These are phyloP conservation scores for Chionomys nivalis DNA, from an alignment of 2,113 vertebrate species.

Conservation along the genomic window DNA sequence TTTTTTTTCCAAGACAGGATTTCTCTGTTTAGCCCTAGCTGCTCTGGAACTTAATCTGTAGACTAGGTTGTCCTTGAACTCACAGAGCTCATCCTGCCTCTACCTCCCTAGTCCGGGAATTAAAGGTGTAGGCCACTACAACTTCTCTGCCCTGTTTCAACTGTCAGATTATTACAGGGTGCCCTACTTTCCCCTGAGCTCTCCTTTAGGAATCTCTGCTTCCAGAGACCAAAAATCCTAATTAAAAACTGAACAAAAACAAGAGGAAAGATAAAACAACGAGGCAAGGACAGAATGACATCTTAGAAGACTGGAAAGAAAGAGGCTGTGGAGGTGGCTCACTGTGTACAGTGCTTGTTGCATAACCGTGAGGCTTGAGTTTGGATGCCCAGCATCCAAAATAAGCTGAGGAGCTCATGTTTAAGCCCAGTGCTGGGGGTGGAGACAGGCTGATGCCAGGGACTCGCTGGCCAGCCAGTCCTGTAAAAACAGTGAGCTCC, in stretches of 20 bases:
- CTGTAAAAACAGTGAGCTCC: neutral
- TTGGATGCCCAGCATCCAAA: neutral
- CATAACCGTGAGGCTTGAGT: neutral
- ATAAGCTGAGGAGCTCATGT: neutral
- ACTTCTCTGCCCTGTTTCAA: neutral
- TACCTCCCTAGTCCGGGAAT: neutral
- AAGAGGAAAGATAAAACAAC: neutral
- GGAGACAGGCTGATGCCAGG: neutral
- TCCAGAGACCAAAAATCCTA: neutral
- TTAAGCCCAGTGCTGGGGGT: neutral
- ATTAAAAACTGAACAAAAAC: neutral
- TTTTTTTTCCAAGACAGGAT: neutral
- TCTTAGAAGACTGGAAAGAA: neutral
- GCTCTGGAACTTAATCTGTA: neutral
- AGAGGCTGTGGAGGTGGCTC: neutral
- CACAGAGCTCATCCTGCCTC: neutral
- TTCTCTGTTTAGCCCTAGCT: neutral
- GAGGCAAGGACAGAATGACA: neutral
- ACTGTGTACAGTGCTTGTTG: neutral
- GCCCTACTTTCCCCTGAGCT: neutral
- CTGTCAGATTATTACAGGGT: neutral
- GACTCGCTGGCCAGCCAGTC: neutral
- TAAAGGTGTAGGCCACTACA: neutral
- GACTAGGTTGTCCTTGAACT: neutral
- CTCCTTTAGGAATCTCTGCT: neutral